Percentiles rank a stretch among this genome's conserved stretches.
Evolutionary conservation across 2,113 vertebrate genomes (phyloP).

Genomic region (Sander vitreus): DNA sequence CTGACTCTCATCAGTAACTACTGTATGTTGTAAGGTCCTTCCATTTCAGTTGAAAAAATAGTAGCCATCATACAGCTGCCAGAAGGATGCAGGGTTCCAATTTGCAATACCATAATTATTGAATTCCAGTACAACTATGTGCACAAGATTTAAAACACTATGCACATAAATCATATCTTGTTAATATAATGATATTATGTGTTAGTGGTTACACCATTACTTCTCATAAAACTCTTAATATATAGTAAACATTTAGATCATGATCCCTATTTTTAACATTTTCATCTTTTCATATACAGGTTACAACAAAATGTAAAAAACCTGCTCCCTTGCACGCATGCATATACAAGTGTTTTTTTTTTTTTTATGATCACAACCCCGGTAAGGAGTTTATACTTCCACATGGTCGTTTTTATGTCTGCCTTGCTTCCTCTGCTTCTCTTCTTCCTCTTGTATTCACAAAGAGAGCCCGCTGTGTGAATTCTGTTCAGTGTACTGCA

Average conservation of each 20-base stretch:
- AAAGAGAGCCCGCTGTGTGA: slow-evolving; percentile 46
- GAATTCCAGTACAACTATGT: not conserved
- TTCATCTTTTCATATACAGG: not conserved
- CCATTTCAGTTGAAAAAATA: not conserved
- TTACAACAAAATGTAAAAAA: not conserved
- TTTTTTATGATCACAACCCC: slow-evolving; percentile 5
- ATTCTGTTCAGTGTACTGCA: slow-evolving; percentile 35
- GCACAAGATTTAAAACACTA: not conserved
- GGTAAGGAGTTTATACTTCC: slow-evolving; percentile 16
- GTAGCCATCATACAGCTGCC: not conserved
- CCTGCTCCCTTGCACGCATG: not conserved
- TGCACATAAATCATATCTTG: not conserved
- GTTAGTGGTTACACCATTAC: no score
- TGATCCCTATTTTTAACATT: not conserved
- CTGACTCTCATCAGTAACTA: no score
- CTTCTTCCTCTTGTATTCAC: slow-evolving; percentile 47
- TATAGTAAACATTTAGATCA: no score
- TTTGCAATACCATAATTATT: not conserved
- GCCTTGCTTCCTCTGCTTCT: slow-evolving; percentile 33
- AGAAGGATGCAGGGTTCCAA: not conserved
- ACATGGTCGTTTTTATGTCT: slow-evolving; percentile 47
- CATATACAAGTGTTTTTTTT: not conserved
- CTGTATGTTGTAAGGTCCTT: no score
- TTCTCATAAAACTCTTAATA: no score
- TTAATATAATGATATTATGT: not conserved